These are phyloP conservation scores for Chanos chanos DNA, from an alignment of 2,797 vertebrate species.

Conservation along the genomic window DNA sequence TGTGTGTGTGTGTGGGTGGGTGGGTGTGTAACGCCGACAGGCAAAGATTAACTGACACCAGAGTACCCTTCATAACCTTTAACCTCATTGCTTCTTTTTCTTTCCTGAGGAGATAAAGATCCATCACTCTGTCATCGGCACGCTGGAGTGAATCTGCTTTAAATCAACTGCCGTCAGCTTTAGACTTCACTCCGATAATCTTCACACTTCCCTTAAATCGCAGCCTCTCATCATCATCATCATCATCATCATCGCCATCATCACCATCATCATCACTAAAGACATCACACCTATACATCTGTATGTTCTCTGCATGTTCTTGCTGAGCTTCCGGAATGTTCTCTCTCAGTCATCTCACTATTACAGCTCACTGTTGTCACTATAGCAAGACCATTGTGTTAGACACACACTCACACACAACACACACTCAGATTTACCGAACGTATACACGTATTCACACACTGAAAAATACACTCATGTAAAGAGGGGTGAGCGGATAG, in stretches of 20 bases:
- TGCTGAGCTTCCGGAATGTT: too few relatives aligned
- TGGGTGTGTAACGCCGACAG: slow-evolving; percentile 14
- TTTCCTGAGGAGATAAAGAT: slow-evolving; percentile 27
- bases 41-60: slow-evolving; percentile 28
- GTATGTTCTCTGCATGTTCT: too few relatives aligned
- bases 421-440: not conserved
- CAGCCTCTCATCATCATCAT: not conserved
- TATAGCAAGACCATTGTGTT: too few relatives aligned
- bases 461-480: not conserved
- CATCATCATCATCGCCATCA: not conserved
- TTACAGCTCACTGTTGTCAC: too few relatives aligned
- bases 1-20: slow-evolving; percentile 9
- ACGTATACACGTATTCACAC: not conserved
- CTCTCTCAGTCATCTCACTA: not conserved
- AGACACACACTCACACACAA: not conserved
- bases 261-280: not conserved
- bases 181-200: slow-evolving; percentile 5
- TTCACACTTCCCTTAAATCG: slow-evolving; percentile 10
- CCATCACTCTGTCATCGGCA: slow-evolving; percentile 31
- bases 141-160: slow-evolving; percentile 10
- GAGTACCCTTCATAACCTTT: not conserved
- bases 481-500: not conserved
- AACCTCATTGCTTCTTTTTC: slow-evolving; percentile 34
- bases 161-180: slow-evolving; percentile 21
- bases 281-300: not conserved